These are phyloP conservation scores for Colostygia pectinataria DNA, from an alignment of 2,888 invertebrate species.

Conservation along the genomic window DNA sequence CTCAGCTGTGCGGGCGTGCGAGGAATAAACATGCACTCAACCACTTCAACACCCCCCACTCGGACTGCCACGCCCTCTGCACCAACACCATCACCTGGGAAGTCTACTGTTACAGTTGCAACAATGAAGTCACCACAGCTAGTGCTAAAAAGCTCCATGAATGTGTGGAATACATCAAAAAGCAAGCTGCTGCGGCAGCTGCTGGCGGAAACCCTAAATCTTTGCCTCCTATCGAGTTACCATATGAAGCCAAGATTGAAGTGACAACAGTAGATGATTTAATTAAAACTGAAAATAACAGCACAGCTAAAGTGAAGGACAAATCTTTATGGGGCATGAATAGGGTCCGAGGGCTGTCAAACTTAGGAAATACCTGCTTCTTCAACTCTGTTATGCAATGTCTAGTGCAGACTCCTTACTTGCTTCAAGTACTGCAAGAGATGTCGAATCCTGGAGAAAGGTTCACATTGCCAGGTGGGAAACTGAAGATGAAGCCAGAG, in stretches of 20 bases:
- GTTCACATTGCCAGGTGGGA: slow-evolving; percentile 89
- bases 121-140: slow-evolving; percentile 85
- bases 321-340: slow-evolving; percentile 68
- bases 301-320: slow-evolving; percentile 59
- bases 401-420: slow-evolving; percentile 92
- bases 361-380: slow-evolving; percentile 98
- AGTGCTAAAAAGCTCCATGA: slow-evolving; percentile 87
- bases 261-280: slow-evolving; percentile 50
- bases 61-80: slow-evolving; percentile 89
- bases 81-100: slow-evolving; percentile 88
- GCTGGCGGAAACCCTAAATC: slow-evolving; percentile 52
- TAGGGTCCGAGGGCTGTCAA: slow-evolving; percentile 90
- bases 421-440: slow-evolving; percentile 87
- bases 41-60: slow-evolving; percentile 89
- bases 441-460: slow-evolving; percentile 86
- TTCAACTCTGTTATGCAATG: slow-evolving; percentile 98
- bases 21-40: slow-evolving; percentile 87
- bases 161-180: slow-evolving; percentile 88
- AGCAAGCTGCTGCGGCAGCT: slow-evolving; percentile 64
- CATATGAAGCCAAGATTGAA: slow-evolving; percentile 56
- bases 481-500: slow-evolving; percentile 75
- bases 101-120: slow-evolving; percentile 92
- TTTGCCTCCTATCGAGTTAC: slow-evolving; percentile 64
- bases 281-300: slow-evolving; percentile 43
- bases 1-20: slow-evolving; percentile 88